phyloP scores from a whole-genome alignment of 1,140 invertebrate genomes.

The Lasioglossum albipes region DNA sequence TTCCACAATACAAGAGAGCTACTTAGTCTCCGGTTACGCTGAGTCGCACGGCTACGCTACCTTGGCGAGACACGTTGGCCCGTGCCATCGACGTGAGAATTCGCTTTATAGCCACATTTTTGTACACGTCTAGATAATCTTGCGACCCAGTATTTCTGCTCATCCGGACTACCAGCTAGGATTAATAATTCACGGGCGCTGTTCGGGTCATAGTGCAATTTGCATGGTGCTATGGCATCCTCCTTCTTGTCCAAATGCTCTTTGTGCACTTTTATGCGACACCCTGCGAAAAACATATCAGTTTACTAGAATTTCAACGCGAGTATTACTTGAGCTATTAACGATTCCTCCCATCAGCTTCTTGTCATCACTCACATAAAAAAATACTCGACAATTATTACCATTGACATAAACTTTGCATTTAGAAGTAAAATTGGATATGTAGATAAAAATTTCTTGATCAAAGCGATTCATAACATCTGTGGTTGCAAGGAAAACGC shows the following conservation, averaged over 20 bases:
- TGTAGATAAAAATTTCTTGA: too few relatives aligned
- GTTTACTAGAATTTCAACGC: neutral
- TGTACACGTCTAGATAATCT: slow-evolving; percentile 95
- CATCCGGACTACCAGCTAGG: slow-evolving; percentile 90
- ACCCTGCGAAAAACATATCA: slow-evolving; percentile 83
- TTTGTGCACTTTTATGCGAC: slow-evolving; percentile 97
- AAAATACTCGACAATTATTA: too few relatives aligned
- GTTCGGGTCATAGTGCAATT: slow-evolving; percentile 95
- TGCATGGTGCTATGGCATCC: slow-evolving; percentile 91
- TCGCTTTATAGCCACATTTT: slow-evolving; percentile 95
- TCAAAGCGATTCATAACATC: too few relatives aligned
- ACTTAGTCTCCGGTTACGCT: slow-evolving; percentile 69
- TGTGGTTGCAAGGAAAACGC: too few relatives aligned
- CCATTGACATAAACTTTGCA: too few relatives aligned
- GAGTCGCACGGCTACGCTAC: slow-evolving; percentile 79
- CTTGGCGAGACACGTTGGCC: slow-evolving; percentile 85
- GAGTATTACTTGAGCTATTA: too few relatives aligned
- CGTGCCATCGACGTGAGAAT: slow-evolving; percentile 83
- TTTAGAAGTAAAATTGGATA: too few relatives aligned
- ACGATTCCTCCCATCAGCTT: too few relatives aligned
- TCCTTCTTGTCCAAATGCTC: slow-evolving; percentile 95
- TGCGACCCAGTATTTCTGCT: slow-evolving; percentile 96
- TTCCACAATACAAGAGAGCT: slow-evolving; percentile 74
- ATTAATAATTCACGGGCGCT: slow-evolving; percentile 95
- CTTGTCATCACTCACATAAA: too few relatives aligned